Base-by-base conservation (phyloP, 2,113 vertebrate species). In the Charadrius vociferus region DNA sequence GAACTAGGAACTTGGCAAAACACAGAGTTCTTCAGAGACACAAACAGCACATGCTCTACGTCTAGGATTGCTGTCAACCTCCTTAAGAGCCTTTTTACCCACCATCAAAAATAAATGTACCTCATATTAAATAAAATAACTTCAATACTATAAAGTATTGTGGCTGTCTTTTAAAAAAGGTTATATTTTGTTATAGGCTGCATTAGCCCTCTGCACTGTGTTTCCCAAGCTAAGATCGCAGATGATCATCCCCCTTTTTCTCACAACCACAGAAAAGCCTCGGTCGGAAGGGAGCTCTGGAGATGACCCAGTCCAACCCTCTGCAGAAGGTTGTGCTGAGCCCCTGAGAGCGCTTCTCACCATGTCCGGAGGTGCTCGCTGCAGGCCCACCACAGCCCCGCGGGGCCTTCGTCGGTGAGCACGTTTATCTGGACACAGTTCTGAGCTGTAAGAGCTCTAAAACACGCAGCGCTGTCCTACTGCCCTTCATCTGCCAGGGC, bases 331-430 rank as follows among this genome's bases (percentile, higher is more conserved):
- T 21, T 22, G 18, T 3, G 8, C 39, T 53, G 49, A 74, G 65
- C 10, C 23, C 27, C 9, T 0, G 7, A 32, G 5, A 65, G 74
- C 34, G 21, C 8, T 34, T 15, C 43, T 59, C 30, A 3, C 34
- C 7, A 1, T 6, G 9, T 1, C 24, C 12, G 49, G 30, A 41
- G 32, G 61, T 7, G 3, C 4, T 7, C 7, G n/a, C 61, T 52
- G 36, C 17, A 62, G 81, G 71, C 4, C 34, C 14, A 3, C 23
- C 3, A 10, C 9, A 32, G 65, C 34, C n/a, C 39, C 6, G 0
- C 3, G 1, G 36, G 10, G 21, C 41, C 29, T 17, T 41, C 1
- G 0, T 8, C 11, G 18, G 34, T 0, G 14, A 30, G 23, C 11
- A 17, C 21, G 7, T 52, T 36, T 39, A 41, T 2, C 43, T 19